Conservation (phyloP, 2,888 invertebrate genomes). For the Thecophora atra region DNA sequence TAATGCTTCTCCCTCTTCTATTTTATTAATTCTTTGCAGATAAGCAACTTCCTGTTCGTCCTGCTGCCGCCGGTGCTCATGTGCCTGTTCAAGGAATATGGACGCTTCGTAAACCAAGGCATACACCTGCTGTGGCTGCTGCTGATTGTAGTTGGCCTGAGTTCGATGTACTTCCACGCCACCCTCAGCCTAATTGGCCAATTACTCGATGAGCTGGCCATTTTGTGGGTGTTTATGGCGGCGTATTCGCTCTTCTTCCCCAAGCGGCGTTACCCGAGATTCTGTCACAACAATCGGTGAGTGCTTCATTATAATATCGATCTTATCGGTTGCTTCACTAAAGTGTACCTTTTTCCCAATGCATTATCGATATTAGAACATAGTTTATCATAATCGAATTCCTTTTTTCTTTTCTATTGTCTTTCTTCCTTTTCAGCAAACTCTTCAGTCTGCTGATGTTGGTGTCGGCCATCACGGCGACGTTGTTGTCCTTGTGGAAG, state of each 20-base stretch:
- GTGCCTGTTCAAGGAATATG: constrained; percentile 80
- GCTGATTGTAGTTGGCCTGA: constrained; percentile 79
- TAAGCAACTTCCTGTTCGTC: constrained; percentile 82
- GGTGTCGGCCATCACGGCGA: constrained; percentile 72
- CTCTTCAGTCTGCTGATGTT: constrained; percentile 72
- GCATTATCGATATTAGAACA: constrained; percentile 14
- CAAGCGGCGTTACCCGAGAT: constrained; percentile 74
- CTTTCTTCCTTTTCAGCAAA: constrained; percentile 67
- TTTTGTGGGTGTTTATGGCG: constrained; percentile 84
- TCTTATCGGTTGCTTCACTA: background rate
- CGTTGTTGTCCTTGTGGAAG: constrained; percentile 76
- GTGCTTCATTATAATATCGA: constrained; percentile 43
- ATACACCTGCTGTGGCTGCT: constrained; percentile 86
- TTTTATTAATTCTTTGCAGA: constrained; percentile 71
- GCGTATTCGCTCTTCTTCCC: constrained; percentile 81
- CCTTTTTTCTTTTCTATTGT: too few species aligned
- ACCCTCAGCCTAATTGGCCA: constrained; percentile 84
- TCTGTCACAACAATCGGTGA: constrained; percentile 74
- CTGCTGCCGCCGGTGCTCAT: constrained; percentile 81
- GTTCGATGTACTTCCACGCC: constrained; percentile 87
- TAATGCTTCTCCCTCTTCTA: constrained; percentile 1
- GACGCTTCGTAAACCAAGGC: constrained; percentile 77
- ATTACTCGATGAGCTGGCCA: constrained; percentile 81
- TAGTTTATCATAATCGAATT: too few species aligned
- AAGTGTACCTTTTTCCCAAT: too few species aligned